Conservation (phyloP, 2,888 invertebrate genomes). For the Ganaspis brasiliensis region DNA sequence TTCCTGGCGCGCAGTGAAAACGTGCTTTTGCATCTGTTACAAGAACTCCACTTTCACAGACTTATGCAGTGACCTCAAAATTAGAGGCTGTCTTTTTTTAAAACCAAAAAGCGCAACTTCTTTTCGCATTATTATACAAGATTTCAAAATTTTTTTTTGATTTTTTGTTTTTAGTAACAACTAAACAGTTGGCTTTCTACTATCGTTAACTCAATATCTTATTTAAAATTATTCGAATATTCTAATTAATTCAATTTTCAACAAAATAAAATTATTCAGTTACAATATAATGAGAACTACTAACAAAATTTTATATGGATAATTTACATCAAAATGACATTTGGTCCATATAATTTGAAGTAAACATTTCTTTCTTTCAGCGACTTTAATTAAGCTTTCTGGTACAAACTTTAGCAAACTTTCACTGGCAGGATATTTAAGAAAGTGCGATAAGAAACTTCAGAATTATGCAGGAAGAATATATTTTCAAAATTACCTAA, state of each 20-base stretch:
- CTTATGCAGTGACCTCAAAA: slow-evolving; percentile 30
- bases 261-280: no score
- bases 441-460: no score
- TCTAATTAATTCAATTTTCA: no score
- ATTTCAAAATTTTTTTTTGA: background rate
- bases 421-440: background rate
- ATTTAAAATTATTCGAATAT: no score
- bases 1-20: slow-evolving; percentile 11
- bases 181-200: no score
- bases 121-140: background rate
- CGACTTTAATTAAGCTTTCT: background rate
- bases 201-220: no score
- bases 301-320: no score
- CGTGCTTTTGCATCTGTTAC: slow-evolving; percentile 19
- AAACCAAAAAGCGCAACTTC: background rate
- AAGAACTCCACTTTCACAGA: background rate
- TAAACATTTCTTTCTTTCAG: background rate
- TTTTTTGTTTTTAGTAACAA: background rate
- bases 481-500: no score
- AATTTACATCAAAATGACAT: background rate
- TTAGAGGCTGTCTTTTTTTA: background rate
- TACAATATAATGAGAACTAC: no score
- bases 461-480: no score
- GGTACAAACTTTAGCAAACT: background rate
- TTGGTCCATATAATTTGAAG: background rate